A percentile compares a stretch with the other conserved stretches of the same genome.
phyloP scores from a whole-genome alignment of 2,797 vertebrate species.

The Okamejei kenojei region DNA sequence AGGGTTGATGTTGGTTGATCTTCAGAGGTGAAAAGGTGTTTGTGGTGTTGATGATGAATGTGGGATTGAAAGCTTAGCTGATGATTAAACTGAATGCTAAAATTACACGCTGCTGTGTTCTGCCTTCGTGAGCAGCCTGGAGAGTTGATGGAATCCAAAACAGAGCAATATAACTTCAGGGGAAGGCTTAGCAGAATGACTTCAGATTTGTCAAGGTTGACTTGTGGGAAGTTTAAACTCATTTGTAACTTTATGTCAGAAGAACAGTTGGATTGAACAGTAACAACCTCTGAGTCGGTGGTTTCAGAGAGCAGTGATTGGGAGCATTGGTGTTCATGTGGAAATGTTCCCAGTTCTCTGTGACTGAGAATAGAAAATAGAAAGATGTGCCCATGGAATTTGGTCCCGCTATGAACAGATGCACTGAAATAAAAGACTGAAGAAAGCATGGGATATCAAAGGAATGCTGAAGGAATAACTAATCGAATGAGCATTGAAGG shows the following conservation, averaged over 20 bases:
- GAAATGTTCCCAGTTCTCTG: neutral
- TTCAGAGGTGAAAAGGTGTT: neutral
- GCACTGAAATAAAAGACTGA: neutral
- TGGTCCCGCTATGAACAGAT: neutral
- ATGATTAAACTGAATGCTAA: neutral
- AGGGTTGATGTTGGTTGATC: neutral
- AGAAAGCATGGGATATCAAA: neutral
- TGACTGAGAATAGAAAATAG: neutral
- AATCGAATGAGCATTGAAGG: neutral
- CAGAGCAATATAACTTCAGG: neutral
- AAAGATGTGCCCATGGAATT: neutral
- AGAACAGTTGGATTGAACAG: neutral
- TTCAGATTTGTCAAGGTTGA: conserved; percentile 30
- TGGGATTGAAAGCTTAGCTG: conserved; percentile 4
- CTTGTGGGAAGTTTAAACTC: neutral
- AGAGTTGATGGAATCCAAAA: neutral
- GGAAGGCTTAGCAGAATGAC: conserved; percentile 13
- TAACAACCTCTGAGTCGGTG: neutral
- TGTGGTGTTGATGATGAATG: neutral
- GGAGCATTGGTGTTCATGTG: neutral
- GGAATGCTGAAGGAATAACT: neutral
- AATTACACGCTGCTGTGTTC: conserved; percentile 12
- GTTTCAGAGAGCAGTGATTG: neutral
- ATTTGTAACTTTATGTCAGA: neutral
- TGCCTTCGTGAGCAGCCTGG: neutral